Percentiles rank a stretch among this genome's conserved stretches.
Conservation (phyloP, 2,888 invertebrate species). For the Colletes collaris region DNA sequence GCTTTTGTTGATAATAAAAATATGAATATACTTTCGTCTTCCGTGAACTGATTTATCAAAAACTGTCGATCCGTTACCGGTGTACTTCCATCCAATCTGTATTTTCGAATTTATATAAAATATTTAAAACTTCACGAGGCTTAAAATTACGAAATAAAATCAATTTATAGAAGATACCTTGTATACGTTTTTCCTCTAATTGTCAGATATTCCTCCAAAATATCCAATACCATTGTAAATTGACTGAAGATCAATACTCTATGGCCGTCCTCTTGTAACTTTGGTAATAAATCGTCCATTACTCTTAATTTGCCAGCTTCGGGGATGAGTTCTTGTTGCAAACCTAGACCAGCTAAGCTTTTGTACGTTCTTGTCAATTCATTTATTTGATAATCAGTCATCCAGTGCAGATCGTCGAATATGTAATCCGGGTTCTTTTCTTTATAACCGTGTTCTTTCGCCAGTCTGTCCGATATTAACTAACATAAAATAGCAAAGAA, state of each 20-base stretch:
- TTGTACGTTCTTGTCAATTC: constrained; percentile 88
- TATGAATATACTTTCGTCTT: constrained; percentile 91
- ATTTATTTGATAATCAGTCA: constrained; percentile 97
- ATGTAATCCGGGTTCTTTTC: constrained; percentile 91
- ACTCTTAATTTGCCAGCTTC: constrained; percentile 94
- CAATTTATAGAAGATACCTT: constrained; percentile 66
- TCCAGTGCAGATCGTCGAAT: constrained; percentile 92
- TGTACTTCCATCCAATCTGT: constrained; percentile 94
- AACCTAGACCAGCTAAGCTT: constrained; percentile 86
- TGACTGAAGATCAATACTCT: constrained; percentile 97
- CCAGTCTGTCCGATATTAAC: constrained; percentile 89
- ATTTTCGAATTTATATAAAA: constrained; percentile 10
- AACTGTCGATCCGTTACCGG: constrained; percentile 94
- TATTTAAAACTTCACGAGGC: neutral
- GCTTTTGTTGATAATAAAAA: constrained; percentile 97
- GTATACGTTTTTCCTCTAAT: constrained; percentile 89
- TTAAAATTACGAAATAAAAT: neutral
- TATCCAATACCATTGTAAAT: constrained; percentile 97
- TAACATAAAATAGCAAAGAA: constrained; percentile 67
- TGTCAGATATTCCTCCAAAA: constrained; percentile 94
- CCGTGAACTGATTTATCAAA: constrained; percentile 94
- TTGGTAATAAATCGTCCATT: constrained; percentile 90
- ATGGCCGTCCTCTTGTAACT: constrained; percentile 89
- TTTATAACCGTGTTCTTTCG: constrained; percentile 88
- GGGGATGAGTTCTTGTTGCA: constrained; percentile 89